These are phyloP conservation scores for Zaprionus kolodkinae DNA, from an alignment of 1,140 invertebrate species.

Conservation along the genomic window DNA sequence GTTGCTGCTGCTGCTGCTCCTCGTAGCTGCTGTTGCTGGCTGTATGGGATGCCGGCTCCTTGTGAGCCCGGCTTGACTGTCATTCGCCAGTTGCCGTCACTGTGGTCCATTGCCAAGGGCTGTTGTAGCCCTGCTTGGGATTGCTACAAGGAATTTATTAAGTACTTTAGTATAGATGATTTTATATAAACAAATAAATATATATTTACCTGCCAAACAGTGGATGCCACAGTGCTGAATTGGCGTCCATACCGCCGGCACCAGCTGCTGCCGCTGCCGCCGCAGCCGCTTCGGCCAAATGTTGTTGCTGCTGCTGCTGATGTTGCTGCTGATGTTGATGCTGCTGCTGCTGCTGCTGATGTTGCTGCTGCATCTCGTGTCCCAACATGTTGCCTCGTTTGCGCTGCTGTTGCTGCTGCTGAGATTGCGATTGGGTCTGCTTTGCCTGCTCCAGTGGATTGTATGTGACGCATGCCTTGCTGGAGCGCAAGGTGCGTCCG, in stretches of 20 bases:
- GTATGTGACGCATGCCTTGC: slow-evolving; percentile 66
- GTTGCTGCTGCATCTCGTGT: slow-evolving; percentile 59
- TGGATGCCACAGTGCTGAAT: slow-evolving; percentile 89
- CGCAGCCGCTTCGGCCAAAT: slow-evolving; percentile 50
- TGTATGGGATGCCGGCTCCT: slow-evolving; percentile 71
- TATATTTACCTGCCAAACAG: slow-evolving; percentile 88
- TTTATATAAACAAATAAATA: background rate
- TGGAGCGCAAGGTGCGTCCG: slow-evolving; percentile 68
- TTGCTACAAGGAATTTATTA: slow-evolving; percentile 62
- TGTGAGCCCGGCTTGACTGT: slow-evolving; percentile 84
- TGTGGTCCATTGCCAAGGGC: slow-evolving; percentile 86
- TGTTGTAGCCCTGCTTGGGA: slow-evolving; percentile 85
- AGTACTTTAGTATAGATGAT: background rate
- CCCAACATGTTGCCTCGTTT: slow-evolving; percentile 60
- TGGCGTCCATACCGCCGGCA: slow-evolving; percentile 81
- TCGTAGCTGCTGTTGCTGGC: slow-evolving; percentile 57
- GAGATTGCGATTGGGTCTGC: slow-evolving; percentile 43
- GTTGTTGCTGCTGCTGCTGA: slow-evolving; percentile 51
- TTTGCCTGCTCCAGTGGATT: slow-evolving; percentile 68
- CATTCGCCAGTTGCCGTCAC: slow-evolving; percentile 86
- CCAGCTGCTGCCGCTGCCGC: slow-evolving; percentile 49
- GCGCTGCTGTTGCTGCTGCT: slow-evolving; percentile 43
- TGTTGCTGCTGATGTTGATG: slow-evolving; percentile 41
- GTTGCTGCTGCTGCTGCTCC: slow-evolving; percentile 38
- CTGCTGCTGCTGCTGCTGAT: slow-evolving; percentile 57